Base-by-base conservation (phyloP, 2,888 invertebrate species). In the Thereva nobilitata region DNA sequence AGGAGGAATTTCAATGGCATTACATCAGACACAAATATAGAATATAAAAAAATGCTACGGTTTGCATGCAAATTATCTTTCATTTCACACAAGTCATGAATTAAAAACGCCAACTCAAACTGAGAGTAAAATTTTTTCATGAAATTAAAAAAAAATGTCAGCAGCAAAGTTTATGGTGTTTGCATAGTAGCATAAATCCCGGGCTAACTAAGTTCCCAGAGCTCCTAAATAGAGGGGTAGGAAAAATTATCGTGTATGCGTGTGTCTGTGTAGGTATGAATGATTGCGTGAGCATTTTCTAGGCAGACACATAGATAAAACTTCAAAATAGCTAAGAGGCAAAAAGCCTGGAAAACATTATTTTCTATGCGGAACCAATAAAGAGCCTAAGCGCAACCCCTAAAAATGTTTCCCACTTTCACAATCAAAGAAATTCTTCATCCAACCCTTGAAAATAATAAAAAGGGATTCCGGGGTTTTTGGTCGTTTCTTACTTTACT, bases 151-250 rank as follows among this genome's bases (percentile, higher is more conserved):
- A 4, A 10, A 61, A 50, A 40, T 61, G 23, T 50, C 23, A 41
- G 61, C 42, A 35, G 10, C 35, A 40, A 61, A 4, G 10, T 44
- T n/a, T 44, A 44, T n/a, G 4, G 4, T 44, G 44, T 8, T 5
- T 7, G 9, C 10, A 8, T 44, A 8, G 53, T 53, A 53, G 52
- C 53, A 67, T 54, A 67, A 67, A 67, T 67, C 67, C 67, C 55
- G 61, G 61, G 67, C 47, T 47, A 47, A 47, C 10, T 47, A 47
- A 5, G 9, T 47, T 5, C 5, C 7, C 23, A 12, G 5, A 47
- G 47, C 47, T 47, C 23, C 23, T 23, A 23, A 23, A 23, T 23
- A 23, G 23, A 47, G 7, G 10, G 47, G 35, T 44, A 35, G 49
- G 10, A 9, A 47, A 47, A 12, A 10, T 47, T 12, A 50, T 41